Conservation (phyloP, 2,888 invertebrate species). For the Nephrotoma guestfalica region DNA sequence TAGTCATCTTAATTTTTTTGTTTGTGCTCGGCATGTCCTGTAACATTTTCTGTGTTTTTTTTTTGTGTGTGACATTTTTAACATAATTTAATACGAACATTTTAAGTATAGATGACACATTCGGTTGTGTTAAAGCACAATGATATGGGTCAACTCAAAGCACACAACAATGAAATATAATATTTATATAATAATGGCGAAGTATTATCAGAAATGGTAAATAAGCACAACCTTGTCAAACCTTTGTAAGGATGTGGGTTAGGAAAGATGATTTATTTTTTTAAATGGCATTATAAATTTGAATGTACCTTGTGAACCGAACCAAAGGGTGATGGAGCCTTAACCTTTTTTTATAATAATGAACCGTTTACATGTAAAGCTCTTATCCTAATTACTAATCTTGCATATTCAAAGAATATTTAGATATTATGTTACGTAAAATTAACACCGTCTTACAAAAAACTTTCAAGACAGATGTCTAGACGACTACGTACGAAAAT, state of each 20-base stretch:
- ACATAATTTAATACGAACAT: neutral
- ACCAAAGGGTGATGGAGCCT: neutral
- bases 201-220: neutral
- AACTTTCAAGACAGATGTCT: neutral
- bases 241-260: neutral
- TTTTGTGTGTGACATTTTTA: neutral
- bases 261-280: neutral
- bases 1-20: neutral
- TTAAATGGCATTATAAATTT: neutral
- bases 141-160: neutral
- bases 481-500: neutral
- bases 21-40: neutral
- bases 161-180: neutral
- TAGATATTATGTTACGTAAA: neutral
- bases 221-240: neutral
- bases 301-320: neutral
- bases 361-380: neutral
- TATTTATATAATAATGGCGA: neutral
- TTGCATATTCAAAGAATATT: neutral
- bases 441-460: neutral
- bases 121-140: neutral
- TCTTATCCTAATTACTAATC: neutral
- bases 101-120: neutral
- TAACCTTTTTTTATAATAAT: neutral
- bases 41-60: neutral